Conservation (phyloP, 1,140 invertebrate species). For the Meloidogyne exigua region DNA sequence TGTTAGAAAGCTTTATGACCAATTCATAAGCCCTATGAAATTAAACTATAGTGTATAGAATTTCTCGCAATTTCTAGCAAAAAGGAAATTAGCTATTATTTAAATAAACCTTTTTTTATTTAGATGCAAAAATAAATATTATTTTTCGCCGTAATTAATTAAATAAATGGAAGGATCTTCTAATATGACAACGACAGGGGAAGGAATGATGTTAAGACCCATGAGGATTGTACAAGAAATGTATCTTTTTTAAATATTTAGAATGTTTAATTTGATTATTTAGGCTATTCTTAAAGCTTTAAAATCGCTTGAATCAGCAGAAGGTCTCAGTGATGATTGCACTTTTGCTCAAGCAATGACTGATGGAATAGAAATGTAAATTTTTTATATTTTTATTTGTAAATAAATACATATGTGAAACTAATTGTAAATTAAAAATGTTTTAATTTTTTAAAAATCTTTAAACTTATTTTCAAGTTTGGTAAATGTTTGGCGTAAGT, state of each 20-base stretch:
- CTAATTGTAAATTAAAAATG: too few relatives aligned
- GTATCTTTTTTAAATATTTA: background rate
- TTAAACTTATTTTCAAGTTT: conserved; percentile 13
- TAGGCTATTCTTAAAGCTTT: conserved; percentile 45
- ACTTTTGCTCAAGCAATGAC: conserved; percentile 37
- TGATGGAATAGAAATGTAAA: conserved; percentile 34
- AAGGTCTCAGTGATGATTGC: conserved; percentile 31
- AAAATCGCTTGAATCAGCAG: conserved; percentile 23
- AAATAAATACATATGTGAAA: too few relatives aligned
- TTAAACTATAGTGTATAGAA: too few relatives aligned
- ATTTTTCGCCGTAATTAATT: background rate
- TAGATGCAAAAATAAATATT: background rate
- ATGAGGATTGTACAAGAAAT: background rate
- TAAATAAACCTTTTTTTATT: background rate
- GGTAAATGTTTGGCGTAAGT: conserved; percentile 44
- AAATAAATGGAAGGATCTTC: background rate
- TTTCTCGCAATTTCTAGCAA: background rate
- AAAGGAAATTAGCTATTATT: background rate
- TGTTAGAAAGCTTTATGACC: too few relatives aligned
- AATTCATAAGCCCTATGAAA: too few relatives aligned
- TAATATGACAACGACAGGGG: background rate
- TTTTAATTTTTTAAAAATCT: too few relatives aligned
- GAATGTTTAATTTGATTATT: conserved; percentile 13
- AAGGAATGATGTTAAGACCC: background rate
- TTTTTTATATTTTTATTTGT: too few relatives aligned